Evolutionary conservation across 2,797 vertebrate species (phyloP).

Genomic region (Octomys mimax): DNA sequence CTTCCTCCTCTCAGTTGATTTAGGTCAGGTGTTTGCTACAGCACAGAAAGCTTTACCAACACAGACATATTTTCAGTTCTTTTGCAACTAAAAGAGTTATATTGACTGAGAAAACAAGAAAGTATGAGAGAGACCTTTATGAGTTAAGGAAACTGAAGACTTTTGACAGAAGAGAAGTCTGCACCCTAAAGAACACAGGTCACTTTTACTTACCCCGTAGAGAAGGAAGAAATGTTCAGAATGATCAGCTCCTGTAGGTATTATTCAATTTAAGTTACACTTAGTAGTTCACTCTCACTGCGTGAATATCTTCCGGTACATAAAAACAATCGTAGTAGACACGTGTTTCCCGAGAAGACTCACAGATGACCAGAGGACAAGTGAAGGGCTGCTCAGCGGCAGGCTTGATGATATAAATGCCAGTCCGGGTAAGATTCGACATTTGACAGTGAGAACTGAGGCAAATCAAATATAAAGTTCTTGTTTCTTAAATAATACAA

Average conservation of each 20-base stretch:
- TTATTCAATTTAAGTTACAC: neutral
- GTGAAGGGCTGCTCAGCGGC: neutral
- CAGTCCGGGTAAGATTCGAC: neutral
- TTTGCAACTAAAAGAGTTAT: neutral
- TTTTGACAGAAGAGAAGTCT: neutral
- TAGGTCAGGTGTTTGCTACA: neutral
- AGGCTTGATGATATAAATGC: neutral
- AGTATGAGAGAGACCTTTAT: neutral
- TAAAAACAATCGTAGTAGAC: neutral
- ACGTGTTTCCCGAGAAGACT: neutral
- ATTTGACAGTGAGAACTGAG: neutral
- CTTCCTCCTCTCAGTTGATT: neutral
- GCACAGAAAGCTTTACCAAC: neutral
- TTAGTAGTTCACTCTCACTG: neutral
- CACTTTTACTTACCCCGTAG: neutral
- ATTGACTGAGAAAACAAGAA: neutral
- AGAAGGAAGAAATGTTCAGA: neutral
- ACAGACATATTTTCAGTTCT: neutral
- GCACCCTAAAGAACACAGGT: neutral
- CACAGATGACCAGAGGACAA: neutral
- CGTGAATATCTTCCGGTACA: neutral
- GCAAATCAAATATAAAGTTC: neutral
- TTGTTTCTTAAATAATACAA: neutral
- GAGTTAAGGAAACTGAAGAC: neutral
- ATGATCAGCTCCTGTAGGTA: neutral